These are phyloP conservation scores for Notothenia rossii DNA, from an alignment of 2,113 vertebrate genomes.

Conservation along the genomic window DNA sequence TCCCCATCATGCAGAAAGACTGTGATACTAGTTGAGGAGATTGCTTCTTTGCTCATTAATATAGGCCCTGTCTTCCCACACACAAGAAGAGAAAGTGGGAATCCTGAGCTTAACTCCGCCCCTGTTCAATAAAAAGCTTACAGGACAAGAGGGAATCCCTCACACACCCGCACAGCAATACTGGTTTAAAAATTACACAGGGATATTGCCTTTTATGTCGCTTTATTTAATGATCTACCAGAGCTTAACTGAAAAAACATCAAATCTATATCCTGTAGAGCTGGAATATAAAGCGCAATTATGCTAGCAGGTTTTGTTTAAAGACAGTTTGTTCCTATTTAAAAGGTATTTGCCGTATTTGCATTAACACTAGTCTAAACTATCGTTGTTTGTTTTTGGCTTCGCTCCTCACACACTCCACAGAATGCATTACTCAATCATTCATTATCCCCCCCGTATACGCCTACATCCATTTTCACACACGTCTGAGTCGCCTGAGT, in stretches of 20 bases:
- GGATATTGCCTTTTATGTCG: background rate
- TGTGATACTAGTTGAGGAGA: background rate
- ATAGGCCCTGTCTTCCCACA: constrained; percentile 60
- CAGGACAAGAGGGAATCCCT: constrained; percentile 59
- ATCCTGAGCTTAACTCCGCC: constrained; percentile 17
- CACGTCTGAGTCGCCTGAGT: too few species aligned
- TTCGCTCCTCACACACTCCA: background rate
- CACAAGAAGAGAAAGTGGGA: constrained; percentile 38
- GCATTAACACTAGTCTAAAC: background rate
- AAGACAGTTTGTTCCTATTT: background rate
- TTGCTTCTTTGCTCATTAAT: constrained; percentile 20
- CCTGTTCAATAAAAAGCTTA: background rate
- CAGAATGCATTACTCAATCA: background rate
- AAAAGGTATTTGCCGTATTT: background rate
- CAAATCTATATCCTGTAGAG: background rate
- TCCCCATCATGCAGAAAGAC: constrained; percentile 45
- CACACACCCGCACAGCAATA: background rate
- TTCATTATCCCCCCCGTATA: background rate
- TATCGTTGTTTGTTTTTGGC: background rate
- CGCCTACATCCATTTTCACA: too few species aligned
- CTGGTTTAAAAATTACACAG: constrained; percentile 15
- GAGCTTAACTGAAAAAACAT: background rate
- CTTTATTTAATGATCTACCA: background rate
- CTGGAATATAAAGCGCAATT: background rate
- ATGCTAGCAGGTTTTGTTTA: background rate